Evolutionary conservation across 2,797 vertebrate genomes (phyloP), one percentile per base, ranked within the genome.

Genomic region (Caiman crocodilus): DNA sequence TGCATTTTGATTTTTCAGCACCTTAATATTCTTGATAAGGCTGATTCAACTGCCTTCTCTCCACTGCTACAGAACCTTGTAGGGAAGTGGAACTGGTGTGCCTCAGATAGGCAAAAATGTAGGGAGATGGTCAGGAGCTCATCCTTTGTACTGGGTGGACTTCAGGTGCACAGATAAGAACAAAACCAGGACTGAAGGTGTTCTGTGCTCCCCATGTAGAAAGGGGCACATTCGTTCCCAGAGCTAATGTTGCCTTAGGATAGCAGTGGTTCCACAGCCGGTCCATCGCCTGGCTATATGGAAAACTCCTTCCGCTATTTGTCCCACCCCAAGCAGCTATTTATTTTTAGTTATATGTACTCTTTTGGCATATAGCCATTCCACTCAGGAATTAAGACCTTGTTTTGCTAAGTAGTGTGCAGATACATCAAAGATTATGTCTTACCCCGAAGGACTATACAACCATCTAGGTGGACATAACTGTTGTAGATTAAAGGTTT

Each of bases 281-380:
- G 0, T 0, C 32, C 0, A 0, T 10, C 5, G 16, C 63, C 11
- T 42, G 32, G 12, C 20, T 18, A 14, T 71, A 32, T 18, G 30
- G 67, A 71, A 32, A 21, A 23, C 12, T 42, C 32, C 50, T 90
- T 83, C 12, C 12, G 42, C 14, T 76, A 71, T 74, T 35, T 73
- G 23, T 32, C 3, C 15, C 14, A n/a, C 12, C 14, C 4, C 50
- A 87, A 26, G 4, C 25, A 67, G 11, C 76, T 69, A 26, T 88
- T 25, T 82, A 18, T 1, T 21, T 28, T 76, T 79, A 55, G n/a
- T 50, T 32, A 11, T 7, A 0, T 11, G 6, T 55, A 10, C 8
- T 75, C 6, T 4, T 16, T 26, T 64, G 42, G 79, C 4, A 16
- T 28, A 16, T 23, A 74, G 56, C 21, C 93, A 8, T 18, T 79